Evolutionary conservation across 1,140 invertebrate genomes (phyloP).

Genomic region (Plutomurus gul): DNA sequence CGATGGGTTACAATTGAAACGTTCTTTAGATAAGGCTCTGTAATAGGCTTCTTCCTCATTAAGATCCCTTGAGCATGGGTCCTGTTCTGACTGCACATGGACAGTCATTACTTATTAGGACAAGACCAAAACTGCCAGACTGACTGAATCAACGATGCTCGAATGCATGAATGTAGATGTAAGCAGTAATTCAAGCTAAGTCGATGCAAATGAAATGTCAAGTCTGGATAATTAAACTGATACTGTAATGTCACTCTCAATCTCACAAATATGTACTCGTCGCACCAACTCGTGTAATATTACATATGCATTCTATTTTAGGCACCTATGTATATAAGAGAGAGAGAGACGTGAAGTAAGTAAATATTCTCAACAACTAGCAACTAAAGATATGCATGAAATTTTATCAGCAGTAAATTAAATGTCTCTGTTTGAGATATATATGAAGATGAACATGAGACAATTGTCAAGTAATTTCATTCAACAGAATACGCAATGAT

Average conservation of each 20-base stretch:
- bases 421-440: background rate
- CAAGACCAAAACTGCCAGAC: background rate
- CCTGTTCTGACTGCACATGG: background rate
- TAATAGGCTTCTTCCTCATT: constrained; percentile 52
- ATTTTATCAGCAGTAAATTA: too few species aligned
- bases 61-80: background rate
- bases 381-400: too few species aligned
- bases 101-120: constrained; percentile 14
- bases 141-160: too few species aligned
- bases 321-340: too few species aligned
- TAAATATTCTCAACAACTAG: too few species aligned
- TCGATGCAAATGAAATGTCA: background rate
- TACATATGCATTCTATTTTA: too few species aligned
- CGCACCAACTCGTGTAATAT: background rate
- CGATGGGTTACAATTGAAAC: constrained; percentile 39
- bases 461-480: background rate
- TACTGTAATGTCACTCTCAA: background rate
- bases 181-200: too few species aligned
- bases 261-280: background rate
- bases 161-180: too few species aligned
- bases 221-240: constrained; percentile 6
- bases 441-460: background rate
- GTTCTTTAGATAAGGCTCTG: constrained; percentile 30
- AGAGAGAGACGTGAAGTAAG: too few species aligned
- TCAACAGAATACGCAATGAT: constrained; percentile 1